Base-by-base conservation (phyloP, 2,888 invertebrate genomes). In the Leistus spinibarbis region DNA sequence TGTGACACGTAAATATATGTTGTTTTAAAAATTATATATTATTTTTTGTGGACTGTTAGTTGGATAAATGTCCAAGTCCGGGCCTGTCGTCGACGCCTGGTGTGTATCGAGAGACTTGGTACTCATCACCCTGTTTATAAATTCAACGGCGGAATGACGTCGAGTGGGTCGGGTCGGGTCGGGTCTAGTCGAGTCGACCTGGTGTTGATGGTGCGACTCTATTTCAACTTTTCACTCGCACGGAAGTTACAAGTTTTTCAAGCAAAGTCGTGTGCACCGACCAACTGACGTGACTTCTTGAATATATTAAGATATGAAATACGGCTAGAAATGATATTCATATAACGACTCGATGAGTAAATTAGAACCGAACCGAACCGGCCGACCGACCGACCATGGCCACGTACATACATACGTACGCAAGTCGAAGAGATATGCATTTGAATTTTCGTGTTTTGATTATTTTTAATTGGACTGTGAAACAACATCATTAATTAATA, bases 171-270 rank as follows among this genome's bases (percentile, higher is more conserved):
- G n/a, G n/a, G n/a, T n/a, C n/a, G n/a, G n/a, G n/a, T n/a, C n/a
- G n/a, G n/a, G n/a, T n/a, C n/a, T n/a, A 72, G 66, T 72, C 65
- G 13, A 2, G 40, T 66, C 66, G 54, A 56, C 17, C n/a, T 17
- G 66, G 72, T 72, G 72, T 72, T 72, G 72, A 72, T 72, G 65
- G 72, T 65, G 72, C 60, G 57, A 72, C 72, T 72, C 56, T 72
- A 72, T 72, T 72, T 66, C 72, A 65, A 56, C 57, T 66, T 40
- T 40, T 65, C 16, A 56, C 62, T 72, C 56, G 24, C 72, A 72
- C 24, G 24, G 23, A 72, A 57, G 60, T 60, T 40, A 60, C 23
- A 69, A 17, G 27, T 24, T 60, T 60, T n/a, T 60, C 22, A 22
- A 60, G 19, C 20, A 20, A 22, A 40, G 54, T 65, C 64, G 64